Evolutionary conservation across 2,888 invertebrate species (phyloP).

Genomic region (Taphrorychus bicolor): DNA sequence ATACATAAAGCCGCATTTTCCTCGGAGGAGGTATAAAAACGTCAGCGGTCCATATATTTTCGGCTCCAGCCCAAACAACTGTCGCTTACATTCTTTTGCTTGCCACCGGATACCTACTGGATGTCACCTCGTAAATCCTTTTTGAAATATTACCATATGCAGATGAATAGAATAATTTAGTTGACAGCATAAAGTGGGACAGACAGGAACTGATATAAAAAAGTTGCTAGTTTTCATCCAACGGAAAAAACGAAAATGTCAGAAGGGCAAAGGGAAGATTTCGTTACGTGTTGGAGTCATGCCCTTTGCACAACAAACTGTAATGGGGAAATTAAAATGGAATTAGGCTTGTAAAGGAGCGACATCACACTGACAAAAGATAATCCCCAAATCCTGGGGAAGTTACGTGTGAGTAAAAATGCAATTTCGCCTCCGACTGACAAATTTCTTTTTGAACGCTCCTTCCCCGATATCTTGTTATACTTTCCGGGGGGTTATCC

Average conservation of each 20-base stretch:
- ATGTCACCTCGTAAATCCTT: conserved; percentile 26
- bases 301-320: not conserved
- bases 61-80: not conserved
- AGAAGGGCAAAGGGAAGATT: no score
- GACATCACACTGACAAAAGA: conserved; percentile 40
- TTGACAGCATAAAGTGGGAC: no score
- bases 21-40: no score
- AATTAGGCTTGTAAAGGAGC: conserved; percentile 37
- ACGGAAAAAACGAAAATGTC: no score
- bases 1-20: no score
- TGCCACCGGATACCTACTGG: conserved; percentile 24
- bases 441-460: conserved; percentile 42
- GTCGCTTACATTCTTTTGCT: conserved; percentile 8
- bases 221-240: no score
- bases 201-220: no score
- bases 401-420: conserved; percentile 43
- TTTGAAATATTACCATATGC: conserved; percentile 26
- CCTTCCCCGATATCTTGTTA: conserved; percentile 39
- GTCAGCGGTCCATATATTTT: not conserved
- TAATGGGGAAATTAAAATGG: conserved; percentile 39
- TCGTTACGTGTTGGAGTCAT: no score
- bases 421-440: conserved; percentile 40
- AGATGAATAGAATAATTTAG: conserved; percentile 19
- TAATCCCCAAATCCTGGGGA: conserved; percentile 36
- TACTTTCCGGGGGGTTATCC: conserved; percentile 25